phyloP scores from a whole-genome alignment of 2,888 invertebrate genomes.

The Cosmia pyralina region DNA sequence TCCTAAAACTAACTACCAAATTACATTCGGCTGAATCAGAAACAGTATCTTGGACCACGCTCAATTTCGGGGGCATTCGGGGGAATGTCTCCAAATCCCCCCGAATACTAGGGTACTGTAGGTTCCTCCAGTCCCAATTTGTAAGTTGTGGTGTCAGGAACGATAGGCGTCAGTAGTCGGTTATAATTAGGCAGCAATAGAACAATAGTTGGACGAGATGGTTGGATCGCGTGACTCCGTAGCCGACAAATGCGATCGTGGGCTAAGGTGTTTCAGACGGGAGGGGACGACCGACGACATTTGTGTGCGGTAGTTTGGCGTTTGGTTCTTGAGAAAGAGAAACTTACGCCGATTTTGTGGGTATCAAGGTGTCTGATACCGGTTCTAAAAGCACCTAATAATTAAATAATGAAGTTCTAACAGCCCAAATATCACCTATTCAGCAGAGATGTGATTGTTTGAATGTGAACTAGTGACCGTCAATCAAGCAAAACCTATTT shows the following conservation, averaged over 20 bases:
- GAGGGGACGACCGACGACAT: background rate
- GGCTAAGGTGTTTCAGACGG: conserved; percentile 36
- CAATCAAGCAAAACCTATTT: background rate
- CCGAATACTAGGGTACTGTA: background rate
- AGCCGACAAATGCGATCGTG: conserved; percentile 39
- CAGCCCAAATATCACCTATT: background rate
- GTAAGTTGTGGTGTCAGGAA: conserved; percentile 60
- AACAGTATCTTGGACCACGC: conserved; percentile 6
- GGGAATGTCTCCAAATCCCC: background rate
- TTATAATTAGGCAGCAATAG: conserved; percentile 71
- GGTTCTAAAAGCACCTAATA: too few relatives aligned
- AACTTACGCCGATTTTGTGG: too few relatives aligned
- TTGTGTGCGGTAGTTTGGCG: background rate
- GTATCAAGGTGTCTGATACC: too few relatives aligned
- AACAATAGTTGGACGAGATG: conserved; percentile 71
- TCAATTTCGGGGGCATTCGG: background rate
- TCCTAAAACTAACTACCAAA: conserved; percentile 4
- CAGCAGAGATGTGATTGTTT: background rate
- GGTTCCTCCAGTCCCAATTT: conserved; percentile 30
- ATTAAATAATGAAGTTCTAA: background rate
- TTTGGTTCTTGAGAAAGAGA: background rate
- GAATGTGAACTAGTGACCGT: background rate
- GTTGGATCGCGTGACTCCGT: conserved; percentile 74
- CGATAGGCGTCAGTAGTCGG: conserved; percentile 64
- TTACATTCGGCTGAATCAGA: conserved; percentile 31